Percentiles rank a stretch among this genome's conserved stretches.
Evolutionary conservation across 2,797 vertebrate genomes (phyloP).

Genomic region (Eidolon dupreanum): DNA sequence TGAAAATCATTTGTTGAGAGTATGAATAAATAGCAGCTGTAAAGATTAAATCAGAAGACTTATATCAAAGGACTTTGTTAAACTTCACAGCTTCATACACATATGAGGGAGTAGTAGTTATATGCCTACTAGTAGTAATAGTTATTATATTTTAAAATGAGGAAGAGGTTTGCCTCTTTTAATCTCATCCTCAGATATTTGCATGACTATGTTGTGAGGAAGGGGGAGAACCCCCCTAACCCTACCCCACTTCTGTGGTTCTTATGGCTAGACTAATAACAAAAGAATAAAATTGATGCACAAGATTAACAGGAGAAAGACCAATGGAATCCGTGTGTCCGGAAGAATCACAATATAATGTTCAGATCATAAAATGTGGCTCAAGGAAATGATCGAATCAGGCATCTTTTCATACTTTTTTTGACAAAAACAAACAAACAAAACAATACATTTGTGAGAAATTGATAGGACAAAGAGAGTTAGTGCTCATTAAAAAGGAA

Average conservation of each 20-base stretch:
- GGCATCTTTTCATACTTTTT: background rate
- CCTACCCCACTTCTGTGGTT: background rate
- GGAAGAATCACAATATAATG: background rate
- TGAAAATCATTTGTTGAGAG: background rate
- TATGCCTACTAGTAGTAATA: background rate
- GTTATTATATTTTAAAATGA: background rate
- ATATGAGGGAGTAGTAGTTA: background rate
- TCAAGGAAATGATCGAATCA: background rate
- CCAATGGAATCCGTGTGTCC: background rate
- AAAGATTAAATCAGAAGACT: constrained; percentile 1
- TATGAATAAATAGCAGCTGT: background rate
- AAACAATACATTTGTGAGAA: background rate
- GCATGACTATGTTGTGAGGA: background rate
- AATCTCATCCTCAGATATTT: background rate
- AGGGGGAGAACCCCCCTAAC: background rate
- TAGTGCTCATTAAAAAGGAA: background rate
- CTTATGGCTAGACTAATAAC: background rate
- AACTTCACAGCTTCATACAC: background rate
- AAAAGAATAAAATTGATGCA: background rate
- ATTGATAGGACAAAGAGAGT: background rate
- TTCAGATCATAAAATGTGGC: background rate
- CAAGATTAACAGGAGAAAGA: background rate
- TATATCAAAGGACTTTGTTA: background rate
- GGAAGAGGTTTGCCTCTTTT: background rate
- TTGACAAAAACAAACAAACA: background rate